Base-by-base conservation (phyloP, 2,888 invertebrate species). In the Acleris literana region DNA sequence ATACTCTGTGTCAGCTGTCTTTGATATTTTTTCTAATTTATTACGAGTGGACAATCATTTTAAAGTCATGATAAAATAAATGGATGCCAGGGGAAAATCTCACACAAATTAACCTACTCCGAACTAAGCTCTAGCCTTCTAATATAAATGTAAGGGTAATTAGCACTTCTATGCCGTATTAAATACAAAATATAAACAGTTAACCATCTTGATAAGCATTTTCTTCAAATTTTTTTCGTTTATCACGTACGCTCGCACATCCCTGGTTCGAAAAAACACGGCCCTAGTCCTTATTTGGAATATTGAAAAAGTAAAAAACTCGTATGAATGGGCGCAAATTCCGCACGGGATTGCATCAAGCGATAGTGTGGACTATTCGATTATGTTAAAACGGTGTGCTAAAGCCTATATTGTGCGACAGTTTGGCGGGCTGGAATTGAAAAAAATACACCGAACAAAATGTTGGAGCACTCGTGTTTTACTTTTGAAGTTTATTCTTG, bases 241-340 rank as follows among this genome's bases (percentile, higher is more conserved):
- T 18, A 11, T 20, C 49, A 13, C 2, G 22, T 11, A 9, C 11
- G n/a, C 25, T 11, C 1, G 46, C 33, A 43, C 64, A 64, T 22
- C 64, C 59, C 59, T 64, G 55, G 16, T 16, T n/a, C 39, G 17
- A 54, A 54, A 54, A 64, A 33, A 48, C 22, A 53, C 52, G 22
- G 29, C 48, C 59, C 58, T 58, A 46, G 54, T 48, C 49, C 54
- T 59, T 55, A 64, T 59, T 59, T 29, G 48, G 54, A 54, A 59
- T 59, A 64, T 54, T 54, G 39, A 48, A 59, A 59, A 54, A 48
- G 53, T 54, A 64, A 64, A 63, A 64, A 64, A 64, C 52, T 52
- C 53, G 9, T 49, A 48, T 63, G 59, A 43, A 48, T 49, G 52
- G 39, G n/a, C 22, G 22, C 59, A 18, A 54, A 53, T 64, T 48